Conservation (phyloP, 1,140 invertebrate species). For the Drosophila funebris region DNA sequence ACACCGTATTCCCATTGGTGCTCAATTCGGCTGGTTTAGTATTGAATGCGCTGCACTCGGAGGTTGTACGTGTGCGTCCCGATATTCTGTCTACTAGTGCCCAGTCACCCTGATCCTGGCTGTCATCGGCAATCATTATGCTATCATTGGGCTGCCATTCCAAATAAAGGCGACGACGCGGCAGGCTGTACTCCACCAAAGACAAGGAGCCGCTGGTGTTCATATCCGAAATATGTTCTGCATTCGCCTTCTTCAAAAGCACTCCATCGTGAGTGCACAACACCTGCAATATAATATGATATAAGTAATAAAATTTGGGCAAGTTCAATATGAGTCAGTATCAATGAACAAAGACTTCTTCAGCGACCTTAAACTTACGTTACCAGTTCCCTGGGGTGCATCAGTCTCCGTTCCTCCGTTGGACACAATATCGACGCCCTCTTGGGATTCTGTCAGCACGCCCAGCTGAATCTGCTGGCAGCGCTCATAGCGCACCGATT, state of each 20-base stretch:
- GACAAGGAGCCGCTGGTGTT: constrained; percentile 87
- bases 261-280: constrained; percentile 87
- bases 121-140: constrained; percentile 89
- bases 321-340: constrained; percentile 55
- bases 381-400: constrained; percentile 56
- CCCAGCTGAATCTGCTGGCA: constrained; percentile 69
- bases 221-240: constrained; percentile 85
- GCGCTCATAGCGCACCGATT: constrained; percentile 74
- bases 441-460: constrained; percentile 54
- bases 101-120: constrained; percentile 91
- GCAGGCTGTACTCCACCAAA: constrained; percentile 84
- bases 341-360: constrained; percentile 32
- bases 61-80: constrained; percentile 84
- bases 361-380: constrained; percentile 50
- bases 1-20: constrained; percentile 20
- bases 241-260: constrained; percentile 85
- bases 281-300: constrained; percentile 80
- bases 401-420: constrained; percentile 31
- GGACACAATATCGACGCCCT: constrained; percentile 6
- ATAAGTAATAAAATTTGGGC: background rate
- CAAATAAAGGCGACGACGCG: constrained; percentile 85
- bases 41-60: constrained; percentile 84
- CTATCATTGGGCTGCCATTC: constrained; percentile 92
- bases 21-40: constrained; percentile 58
- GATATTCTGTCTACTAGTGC: constrained; percentile 90